These are phyloP conservation scores for Amphimallon solstitiale DNA, from an alignment of 2,888 invertebrate species.

Conservation along the genomic window DNA sequence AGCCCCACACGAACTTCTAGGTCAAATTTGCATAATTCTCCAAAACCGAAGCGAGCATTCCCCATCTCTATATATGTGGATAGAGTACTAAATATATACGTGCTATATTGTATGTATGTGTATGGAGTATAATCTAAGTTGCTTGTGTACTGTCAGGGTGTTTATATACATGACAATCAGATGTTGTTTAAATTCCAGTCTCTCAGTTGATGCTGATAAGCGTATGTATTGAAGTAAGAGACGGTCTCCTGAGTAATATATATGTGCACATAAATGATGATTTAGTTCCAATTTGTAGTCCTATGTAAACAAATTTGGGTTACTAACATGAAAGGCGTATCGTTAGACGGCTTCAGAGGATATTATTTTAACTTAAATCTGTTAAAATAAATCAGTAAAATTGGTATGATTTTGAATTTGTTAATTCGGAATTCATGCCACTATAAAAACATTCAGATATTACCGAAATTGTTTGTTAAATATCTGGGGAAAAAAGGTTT, in stretches of 20 bases:
- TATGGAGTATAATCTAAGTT: not conserved
- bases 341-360: no score
- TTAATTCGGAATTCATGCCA: no score
- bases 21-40: slow-evolving; percentile 32
- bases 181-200: slow-evolving; percentile 21
- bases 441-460: no score
- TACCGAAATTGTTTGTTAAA: no score
- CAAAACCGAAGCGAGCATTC: slow-evolving; percentile 17
- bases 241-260: slow-evolving; percentile 8
- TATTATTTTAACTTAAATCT: no score
- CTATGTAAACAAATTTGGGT: not conserved
- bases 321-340: not conserved
- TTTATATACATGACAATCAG: slow-evolving; percentile 24
- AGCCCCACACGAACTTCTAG: slow-evolving; percentile 15
- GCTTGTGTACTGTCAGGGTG: not conserved
- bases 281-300: slow-evolving; percentile 1
- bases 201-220: slow-evolving; percentile 14
- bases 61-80: not conserved
- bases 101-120: not conserved
- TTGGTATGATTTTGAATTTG: no score
- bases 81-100: not conserved
- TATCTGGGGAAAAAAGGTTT: no score
- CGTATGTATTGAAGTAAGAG: slow-evolving; percentile 1
- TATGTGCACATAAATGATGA: not conserved
- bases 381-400: no score